Base-by-base conservation (phyloP, 2,797 vertebrate genomes). In the Selene dorsalis region DNA sequence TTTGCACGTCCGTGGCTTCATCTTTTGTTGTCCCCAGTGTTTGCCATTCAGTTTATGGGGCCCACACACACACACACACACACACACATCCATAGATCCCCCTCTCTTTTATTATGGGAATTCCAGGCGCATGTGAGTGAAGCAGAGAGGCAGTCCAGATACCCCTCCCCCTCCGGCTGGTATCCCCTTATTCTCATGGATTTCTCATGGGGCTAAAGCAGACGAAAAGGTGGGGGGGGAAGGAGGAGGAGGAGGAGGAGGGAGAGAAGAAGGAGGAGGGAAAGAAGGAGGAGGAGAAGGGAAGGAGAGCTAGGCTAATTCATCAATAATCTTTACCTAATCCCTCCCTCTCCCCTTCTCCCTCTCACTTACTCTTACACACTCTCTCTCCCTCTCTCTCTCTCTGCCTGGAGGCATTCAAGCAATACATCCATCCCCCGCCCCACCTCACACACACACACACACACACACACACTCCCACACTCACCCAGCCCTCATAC, bases 261-360 rank as follows among this genome's bases (percentile, higher is more conserved):
- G 79, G 73, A 87, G 82, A 79, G 80, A 82, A 76, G 84, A 26
- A 62, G 74, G 41, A 62, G 38, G 64, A 58, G 74, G 52, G 69
- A 70, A 10, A 73, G 71, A 26, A 81, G 79, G 77, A 75, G 86
- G 79, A 75, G 88, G 82, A 80, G 80, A 82, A 76, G 84, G 87
- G 85, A 82, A 88, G 85, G 87, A 85, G 88, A 89, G 91, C 91
- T 86, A 69, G 91, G 88, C 91, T 94, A 94, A 93, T 95, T 95
- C 93, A 90, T 95, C 94, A 94, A 90, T 94, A 93, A 94, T 94
- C 92, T 94, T 93, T 89, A 93, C 91, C 91, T 95, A 94, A 95
- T 94, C 94, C 93, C 94, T 91, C 90, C 85, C 77, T 82, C 83
- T 86, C 87, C 66, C 61, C 73, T 87, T 91, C 84, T 86, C 89